Percentiles rank a stretch among this genome's conserved stretches.
phyloP scores from a whole-genome alignment of 2,113 vertebrate genomes.

The Oenanthe oenanthe region DNA sequence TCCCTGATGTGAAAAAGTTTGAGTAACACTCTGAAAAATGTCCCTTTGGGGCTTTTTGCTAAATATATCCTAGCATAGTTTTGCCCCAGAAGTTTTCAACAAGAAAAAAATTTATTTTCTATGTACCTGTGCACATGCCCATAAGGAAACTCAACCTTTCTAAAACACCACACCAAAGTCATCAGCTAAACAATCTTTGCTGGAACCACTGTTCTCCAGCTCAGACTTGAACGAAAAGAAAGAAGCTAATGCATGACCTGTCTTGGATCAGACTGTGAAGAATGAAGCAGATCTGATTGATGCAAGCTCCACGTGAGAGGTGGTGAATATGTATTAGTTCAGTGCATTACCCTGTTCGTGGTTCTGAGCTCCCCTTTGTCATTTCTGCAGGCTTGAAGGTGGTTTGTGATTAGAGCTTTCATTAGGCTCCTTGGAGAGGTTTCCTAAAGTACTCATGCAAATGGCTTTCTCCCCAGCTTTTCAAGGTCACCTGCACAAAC shows the following conservation, averaged over 20 bases:
- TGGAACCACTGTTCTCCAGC: neutral
- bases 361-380: conserved; percentile 24
- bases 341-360: neutral
- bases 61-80: neutral
- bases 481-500: neutral
- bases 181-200: neutral
- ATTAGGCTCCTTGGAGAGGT: neutral
- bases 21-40: neutral
- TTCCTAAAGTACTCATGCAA: neutral
- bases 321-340: conserved; percentile 17
- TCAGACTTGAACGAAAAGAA: neutral
- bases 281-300: neutral
- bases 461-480: neutral
- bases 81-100: neutral
- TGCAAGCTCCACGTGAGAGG: neutral
- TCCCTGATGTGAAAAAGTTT: neutral
- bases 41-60: neutral
- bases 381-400: neutral
- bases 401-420: neutral
- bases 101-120: neutral
- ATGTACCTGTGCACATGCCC: neutral
- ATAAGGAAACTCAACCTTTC: neutral
- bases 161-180: neutral
- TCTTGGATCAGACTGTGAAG: neutral
- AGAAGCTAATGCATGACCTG: neutral